phyloP scores from a whole-genome alignment of 2,797 vertebrate species.

The Gymnoscopelus microlampas region DNA sequence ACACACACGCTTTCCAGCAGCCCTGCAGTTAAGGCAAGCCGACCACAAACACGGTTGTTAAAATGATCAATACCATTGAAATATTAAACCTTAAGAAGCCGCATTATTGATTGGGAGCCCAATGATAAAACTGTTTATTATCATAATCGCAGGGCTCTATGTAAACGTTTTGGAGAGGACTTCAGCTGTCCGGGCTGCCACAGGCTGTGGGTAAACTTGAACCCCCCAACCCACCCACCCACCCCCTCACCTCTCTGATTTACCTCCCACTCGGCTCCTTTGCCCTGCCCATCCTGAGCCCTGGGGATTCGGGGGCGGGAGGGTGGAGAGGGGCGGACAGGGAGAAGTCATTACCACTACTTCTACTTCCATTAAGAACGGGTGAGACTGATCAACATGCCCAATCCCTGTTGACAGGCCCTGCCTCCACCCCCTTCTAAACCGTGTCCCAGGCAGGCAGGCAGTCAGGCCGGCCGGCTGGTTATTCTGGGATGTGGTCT shows the following conservation, averaged over 20 bases:
- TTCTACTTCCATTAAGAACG: conserved; percentile 53
- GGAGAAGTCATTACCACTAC: conserved; percentile 55
- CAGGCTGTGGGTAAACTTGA: conserved; percentile 28
- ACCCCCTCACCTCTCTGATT: conserved; percentile 10
- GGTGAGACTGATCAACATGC: conserved; percentile 53
- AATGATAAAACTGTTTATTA: conserved; percentile 99
- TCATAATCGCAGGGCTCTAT: conserved; percentile 81
- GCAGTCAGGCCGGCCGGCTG: not conserved
- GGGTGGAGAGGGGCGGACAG: conserved; percentile 19
- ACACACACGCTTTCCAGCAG: conserved; percentile 52
- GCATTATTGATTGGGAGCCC: conserved; percentile 92
- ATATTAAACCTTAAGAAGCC: conserved; percentile 98
- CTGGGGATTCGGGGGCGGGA: conserved; percentile 25
- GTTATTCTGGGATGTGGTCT: conserved; percentile 46
- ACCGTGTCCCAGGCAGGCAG: conserved; percentile 21
- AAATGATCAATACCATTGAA: conserved; percentile 97
- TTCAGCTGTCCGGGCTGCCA: conserved; percentile 37
- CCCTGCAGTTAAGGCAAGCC: conserved; percentile 85
- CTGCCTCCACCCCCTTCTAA: conserved; percentile 1
- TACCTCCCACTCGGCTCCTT: conserved; percentile 4
- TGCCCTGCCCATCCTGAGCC: conserved; percentile 46
- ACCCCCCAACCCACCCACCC: not conserved
- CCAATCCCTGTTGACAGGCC: conserved; percentile 46
- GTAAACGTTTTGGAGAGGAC: conserved; percentile 73
- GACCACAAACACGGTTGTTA: conserved; percentile 92